Conservation (phyloP, 2,888 invertebrate species). For the Ormia ochracea region DNA sequence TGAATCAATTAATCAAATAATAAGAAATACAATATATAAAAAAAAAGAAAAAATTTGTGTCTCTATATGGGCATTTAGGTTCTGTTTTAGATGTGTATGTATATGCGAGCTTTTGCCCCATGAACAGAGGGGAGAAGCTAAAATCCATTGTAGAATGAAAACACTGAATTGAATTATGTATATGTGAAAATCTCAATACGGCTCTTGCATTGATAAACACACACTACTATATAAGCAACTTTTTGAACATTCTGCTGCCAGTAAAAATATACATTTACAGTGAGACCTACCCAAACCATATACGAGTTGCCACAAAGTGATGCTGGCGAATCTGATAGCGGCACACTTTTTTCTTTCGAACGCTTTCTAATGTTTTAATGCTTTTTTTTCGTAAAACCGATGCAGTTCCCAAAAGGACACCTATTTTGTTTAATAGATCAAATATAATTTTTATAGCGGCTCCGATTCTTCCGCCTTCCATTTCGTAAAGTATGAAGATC, state of each 20-base stretch:
- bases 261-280: neutral
- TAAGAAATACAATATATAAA: slow-evolving; percentile 37
- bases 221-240: neutral
- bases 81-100: slow-evolving; percentile 27
- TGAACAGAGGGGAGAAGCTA: slow-evolving; percentile 5
- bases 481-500: no score
- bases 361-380: no score
- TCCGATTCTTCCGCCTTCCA: no score
- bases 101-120: slow-evolving; percentile 21
- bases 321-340: neutral
- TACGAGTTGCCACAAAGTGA: slow-evolving; percentile 25
- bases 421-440: no score
- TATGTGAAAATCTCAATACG: slow-evolving; percentile 52
- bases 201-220: slow-evolving; percentile 8
- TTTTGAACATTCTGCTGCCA: slow-evolving; percentile 22
- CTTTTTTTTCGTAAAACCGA: no score
- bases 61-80: neutral
- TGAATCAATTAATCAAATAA: slow-evolving; percentile 60
- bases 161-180: slow-evolving; percentile 43
- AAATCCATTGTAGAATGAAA: slow-evolving; percentile 8
- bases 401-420: no score
- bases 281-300: slow-evolving; percentile 37
- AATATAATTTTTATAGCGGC: no score
- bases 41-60: slow-evolving; percentile 38
- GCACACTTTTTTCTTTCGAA: neutral